A percentile compares a stretch with the other conserved stretches of the same genome.
Evolutionary conservation across 2,888 invertebrate genomes (phyloP).

Genomic region (Leptinotarsa rubiginosa): DNA sequence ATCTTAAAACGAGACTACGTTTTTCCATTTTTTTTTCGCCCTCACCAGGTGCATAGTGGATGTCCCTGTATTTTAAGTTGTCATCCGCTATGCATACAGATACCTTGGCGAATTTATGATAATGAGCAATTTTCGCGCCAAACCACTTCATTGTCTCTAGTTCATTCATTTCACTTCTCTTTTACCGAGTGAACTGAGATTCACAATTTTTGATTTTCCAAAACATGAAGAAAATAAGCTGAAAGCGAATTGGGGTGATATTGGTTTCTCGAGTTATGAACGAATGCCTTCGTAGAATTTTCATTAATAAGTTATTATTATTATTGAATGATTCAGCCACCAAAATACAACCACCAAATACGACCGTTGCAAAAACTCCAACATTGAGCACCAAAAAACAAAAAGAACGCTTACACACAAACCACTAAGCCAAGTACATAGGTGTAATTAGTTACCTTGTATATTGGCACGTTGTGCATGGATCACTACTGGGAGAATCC

Average conservation of each 20-base stretch:
- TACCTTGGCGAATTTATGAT: conserved; percentile 32
- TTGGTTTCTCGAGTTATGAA: background rate
- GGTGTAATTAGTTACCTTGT: conserved; percentile 61
- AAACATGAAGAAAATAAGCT: background rate
- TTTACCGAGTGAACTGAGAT: conserved; percentile 12
- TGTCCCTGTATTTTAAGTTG: conserved; percentile 36
- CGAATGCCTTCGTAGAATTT: background rate
- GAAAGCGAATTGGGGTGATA: background rate
- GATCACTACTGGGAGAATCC: conserved; percentile 61
- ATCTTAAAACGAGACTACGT: conserved; percentile 1
- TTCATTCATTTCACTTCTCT: conserved; percentile 13
- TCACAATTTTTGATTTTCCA: background rate
- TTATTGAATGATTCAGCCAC: background rate
- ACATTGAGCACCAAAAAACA: conserved; percentile 27
- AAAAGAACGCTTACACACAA: conserved; percentile 24
- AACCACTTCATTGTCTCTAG: conserved; percentile 17
- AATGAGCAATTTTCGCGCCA: conserved; percentile 40
- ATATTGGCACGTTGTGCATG: conserved; percentile 65
- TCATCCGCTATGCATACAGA: conserved; percentile 39
- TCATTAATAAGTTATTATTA: no score
- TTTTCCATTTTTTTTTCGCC: conserved; percentile 13
- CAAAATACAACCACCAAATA: background rate
- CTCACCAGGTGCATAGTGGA: conserved; percentile 31
- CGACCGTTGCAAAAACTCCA: conserved; percentile 3
- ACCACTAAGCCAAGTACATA: background rate